Base-by-base conservation (phyloP, 1,140 invertebrate species). In the Paramacrobiotus metropolitanus region DNA sequence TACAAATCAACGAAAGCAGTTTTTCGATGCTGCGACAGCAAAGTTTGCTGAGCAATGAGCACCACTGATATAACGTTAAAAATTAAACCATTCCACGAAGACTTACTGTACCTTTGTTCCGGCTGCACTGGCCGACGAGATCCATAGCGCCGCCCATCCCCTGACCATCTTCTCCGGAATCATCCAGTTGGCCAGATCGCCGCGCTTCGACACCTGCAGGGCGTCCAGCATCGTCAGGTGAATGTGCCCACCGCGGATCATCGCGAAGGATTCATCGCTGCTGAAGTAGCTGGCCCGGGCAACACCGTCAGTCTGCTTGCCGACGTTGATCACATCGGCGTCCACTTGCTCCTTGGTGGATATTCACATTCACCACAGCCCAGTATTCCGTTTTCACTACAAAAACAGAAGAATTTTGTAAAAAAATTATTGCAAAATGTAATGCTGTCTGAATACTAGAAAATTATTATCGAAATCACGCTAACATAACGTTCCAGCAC, bases 81-180 rank as follows among this genome's bases (percentile, higher is more conserved):
- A n/a, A n/a, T n/a, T n/a, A n/a, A n/a, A n/a, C 34, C 34, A n/a
- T 40, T 40, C 34, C n/a, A 40, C 34, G 9, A 0, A 9, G n/a
- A n/a, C 9, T n/a, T 40, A n/a, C 9, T n/a, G 9, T 15, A 55
- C 48, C 77, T 88, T 94, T 0, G 90, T 94, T 34, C 72, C 72
- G 21, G 78, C 77, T 2, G 65, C 64, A 48, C 85, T 80, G 45
- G 74, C 74, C 15, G 88, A 97, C 92, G 31, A 98, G 76, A 75
- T 99, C 95, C 94, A 99, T 98, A 0, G 95, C 94, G 28, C 94
- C 94, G 44, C 95, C 94, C 92, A 98, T 97, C 44, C 93, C 93
- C 77, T 98, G 0, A 98, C 90, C 73, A 97, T 77, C 75, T 89
- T 91, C 59, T 89, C 89, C 44, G n/a, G 94, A 70, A 99, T 93